Percentiles rank a stretch among this genome's conserved stretches.
Conservation (phyloP, 2,113 vertebrate species). For the Pituophis catenifer region DNA sequence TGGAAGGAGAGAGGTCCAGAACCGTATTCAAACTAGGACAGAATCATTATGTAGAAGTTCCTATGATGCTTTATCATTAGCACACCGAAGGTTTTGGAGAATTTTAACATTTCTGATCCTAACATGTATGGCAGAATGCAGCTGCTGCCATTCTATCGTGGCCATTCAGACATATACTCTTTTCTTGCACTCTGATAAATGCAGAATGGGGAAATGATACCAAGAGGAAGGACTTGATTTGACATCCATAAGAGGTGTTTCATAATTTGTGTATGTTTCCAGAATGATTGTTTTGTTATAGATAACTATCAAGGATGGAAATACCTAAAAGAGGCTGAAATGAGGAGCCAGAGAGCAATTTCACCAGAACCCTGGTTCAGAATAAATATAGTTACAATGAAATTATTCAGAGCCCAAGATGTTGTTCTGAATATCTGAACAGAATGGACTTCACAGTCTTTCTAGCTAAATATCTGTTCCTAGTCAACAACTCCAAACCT, state of each 20-base stretch:
- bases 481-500: background rate
- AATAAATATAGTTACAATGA: background rate
- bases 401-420: background rate
- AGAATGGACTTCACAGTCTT: background rate
- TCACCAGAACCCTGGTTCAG: background rate
- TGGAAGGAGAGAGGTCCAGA: background rate
- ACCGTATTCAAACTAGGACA: background rate
- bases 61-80: background rate
- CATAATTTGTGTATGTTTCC: no score
- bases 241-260: no score
- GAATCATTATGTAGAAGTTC: background rate
- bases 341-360: no score
- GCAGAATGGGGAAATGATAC: no score
- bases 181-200: no score
- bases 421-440: background rate
- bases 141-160: background rate
- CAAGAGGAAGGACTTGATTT: no score
- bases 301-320: no score
- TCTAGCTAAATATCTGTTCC: background rate
- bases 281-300: no score
- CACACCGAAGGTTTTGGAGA: background rate
- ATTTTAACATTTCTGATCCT: background rate
- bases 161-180: background rate
- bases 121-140: background rate
- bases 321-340: no score